Evolutionary conservation across 2,888 invertebrate species (phyloP).

Genomic region (Tiliacea citrago): DNA sequence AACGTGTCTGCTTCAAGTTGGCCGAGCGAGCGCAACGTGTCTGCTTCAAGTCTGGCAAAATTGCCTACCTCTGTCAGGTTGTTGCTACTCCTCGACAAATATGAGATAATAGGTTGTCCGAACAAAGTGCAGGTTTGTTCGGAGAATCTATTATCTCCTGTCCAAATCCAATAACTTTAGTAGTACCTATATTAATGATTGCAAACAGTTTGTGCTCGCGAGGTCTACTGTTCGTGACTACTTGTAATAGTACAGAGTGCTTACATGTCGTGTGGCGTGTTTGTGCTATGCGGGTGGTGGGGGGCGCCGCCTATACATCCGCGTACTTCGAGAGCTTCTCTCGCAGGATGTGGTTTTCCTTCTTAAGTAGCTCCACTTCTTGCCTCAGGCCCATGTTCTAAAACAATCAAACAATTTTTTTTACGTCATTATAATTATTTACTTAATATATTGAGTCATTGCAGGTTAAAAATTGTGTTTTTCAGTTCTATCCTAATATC

Average conservation of each 20-base stretch:
- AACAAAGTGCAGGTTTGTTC: too few species aligned
- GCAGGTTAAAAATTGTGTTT: background rate
- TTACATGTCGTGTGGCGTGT: conserved; percentile 83
- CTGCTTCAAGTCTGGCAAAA: too few species aligned
- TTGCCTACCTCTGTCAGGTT: too few species aligned
- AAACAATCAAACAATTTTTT: conserved; percentile 47
- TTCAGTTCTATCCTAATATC: background rate
- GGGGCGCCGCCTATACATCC: conserved; percentile 92
- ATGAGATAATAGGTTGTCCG: too few species aligned
- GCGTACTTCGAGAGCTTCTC: conserved; percentile 97
- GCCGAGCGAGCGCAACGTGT: too few species aligned
- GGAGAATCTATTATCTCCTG: too few species aligned
- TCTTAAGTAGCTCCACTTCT: conserved; percentile 97
- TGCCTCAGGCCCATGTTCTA: conserved; percentile 97
- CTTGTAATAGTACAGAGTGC: conserved; percentile 57
- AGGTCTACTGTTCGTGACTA: too few species aligned
- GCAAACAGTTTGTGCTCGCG: too few species aligned
- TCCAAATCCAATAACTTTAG: too few species aligned
- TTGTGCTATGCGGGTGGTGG: conserved; percentile 82
- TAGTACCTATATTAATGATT: too few species aligned
- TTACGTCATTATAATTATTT: background rate
- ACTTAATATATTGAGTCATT: background rate
- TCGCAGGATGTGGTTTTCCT: conserved; percentile 97
- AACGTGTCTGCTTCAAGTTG: too few species aligned
- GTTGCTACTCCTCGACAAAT: too few species aligned